Base-by-base conservation (phyloP, 2,113 vertebrate genomes). In the Epinephelus fuscoguttatus region DNA sequence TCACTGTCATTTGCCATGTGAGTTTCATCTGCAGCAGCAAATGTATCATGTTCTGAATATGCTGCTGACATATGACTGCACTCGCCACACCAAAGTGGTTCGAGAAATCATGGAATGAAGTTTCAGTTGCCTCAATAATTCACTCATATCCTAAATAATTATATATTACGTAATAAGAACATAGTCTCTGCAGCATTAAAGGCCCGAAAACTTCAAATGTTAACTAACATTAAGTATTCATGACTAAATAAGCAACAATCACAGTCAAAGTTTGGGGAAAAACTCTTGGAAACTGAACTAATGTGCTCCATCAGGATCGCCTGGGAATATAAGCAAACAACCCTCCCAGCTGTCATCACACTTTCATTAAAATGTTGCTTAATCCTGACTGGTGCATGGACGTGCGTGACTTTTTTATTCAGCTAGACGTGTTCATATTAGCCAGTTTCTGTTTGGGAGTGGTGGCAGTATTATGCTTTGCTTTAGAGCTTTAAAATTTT, bases 181-280 rank as follows among this genome's bases (percentile, higher is more conserved):
- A 70, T 69, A 81, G 71, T 80, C 55, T 4, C 23, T 57, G 72
- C 84, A 68, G 60, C 53, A 33, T 67, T 66, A 27, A 63, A 73
- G 33, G 40, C n/a, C 10, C 50, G 27, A 75, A 84, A 86, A 80
- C 18, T 67, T 72, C 14, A 72, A 57, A 74, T 81, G 33, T 60
- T 19, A n/a, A 60, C 4, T 15, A 6, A 10, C 23, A 40, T 80
- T 25, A 67, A 88, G 76, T 84, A 85, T 78, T 77, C 27, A 81
- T 76, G 13, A 57, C 23, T 47, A 66, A 78, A 78, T 68, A 80
- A 62, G 37, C 13, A 75, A 33, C 47, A 81, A 47, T 70, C 57
- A 78, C 40, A 64, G 10, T 17, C 52, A n/a, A 74, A 21, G 27
- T 53, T 75, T 40, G 60, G 14, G 0, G 17, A 55, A 75, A 81